Percentiles rank a stretch among this genome's conserved stretches.
Conservation (phyloP, 2,113 vertebrate species). For the Dipodomys merriami region DNA sequence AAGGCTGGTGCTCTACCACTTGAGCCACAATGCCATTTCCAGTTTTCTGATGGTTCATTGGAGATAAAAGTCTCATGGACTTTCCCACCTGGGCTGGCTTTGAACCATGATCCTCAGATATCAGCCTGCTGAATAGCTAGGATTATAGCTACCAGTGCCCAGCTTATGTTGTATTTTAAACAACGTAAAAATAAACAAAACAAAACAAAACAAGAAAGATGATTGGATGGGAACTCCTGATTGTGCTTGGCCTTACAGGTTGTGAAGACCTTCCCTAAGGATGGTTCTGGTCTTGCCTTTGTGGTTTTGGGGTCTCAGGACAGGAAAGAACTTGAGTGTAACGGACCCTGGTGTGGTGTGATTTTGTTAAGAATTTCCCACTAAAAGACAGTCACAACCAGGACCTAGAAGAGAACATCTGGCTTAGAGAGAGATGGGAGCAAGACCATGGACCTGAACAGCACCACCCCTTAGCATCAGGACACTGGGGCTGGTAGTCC, state of each 20-base stretch:
- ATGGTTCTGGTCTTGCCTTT: background rate
- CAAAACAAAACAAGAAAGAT: background rate
- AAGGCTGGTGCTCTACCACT: too few relatives aligned
- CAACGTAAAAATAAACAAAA: too few relatives aligned
- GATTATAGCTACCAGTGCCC: too few relatives aligned
- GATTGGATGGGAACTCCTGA: background rate
- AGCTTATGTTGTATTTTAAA: constrained; percentile 53
- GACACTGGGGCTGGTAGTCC: background rate
- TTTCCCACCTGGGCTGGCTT: too few relatives aligned
- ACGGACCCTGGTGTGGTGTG: background rate
- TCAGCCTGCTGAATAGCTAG: too few relatives aligned
- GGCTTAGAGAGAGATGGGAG: background rate
- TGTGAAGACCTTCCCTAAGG: background rate
- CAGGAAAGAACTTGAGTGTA: background rate
- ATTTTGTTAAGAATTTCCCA: constrained; percentile 20
- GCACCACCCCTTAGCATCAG: background rate
- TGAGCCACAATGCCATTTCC: too few relatives aligned
- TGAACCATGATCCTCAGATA: too few relatives aligned
- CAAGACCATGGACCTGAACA: background rate
- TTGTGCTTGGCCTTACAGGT: too few relatives aligned
- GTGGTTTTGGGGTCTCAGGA: background rate
- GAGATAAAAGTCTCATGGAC: too few relatives aligned
- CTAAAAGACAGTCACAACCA: background rate
- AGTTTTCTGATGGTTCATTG: too few relatives aligned
- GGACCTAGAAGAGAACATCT: constrained; percentile 18